Evolutionary conservation across 2,888 invertebrate species (phyloP), one percentile per base, ranked within the genome.

Genomic region (Patella depressa): DNA sequence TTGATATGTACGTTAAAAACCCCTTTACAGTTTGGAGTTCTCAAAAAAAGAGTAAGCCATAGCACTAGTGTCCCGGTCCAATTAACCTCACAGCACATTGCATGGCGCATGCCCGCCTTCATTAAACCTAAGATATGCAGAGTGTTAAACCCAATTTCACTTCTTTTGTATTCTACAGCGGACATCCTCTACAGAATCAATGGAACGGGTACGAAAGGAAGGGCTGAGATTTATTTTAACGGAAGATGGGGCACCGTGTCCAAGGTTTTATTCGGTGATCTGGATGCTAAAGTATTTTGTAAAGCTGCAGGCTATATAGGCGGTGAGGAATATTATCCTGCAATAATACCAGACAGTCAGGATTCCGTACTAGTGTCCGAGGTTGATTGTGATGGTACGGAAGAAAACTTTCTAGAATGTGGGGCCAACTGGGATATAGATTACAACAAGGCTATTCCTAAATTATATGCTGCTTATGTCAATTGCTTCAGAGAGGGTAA

Each of bases 351-450:
- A 11, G 78, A 79, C 2, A 76, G 79, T 2, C 53, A 73, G 2
- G 84, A 83, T 2, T 53, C 73, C 3, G 83, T 94, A 85, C 93
- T 94, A 89, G 94, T 95, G 92, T 95, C 95, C 85, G 94, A 95
- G 83, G 91, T 96, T 0, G 92, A 93, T 59, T 96, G 96, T 87
- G 87, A 91, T 0, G 95, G 95, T 17, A 94, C 94, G 81, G 96
- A 96, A 90, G 93, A 93, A 0, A 93, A 94, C 0, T 87, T 96
- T 1, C 92, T 93, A 77, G 93, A 95, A 80, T 96, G 96, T 86
- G 81, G 81, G 12, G 85, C 85, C 11, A 80, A 84, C 0, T 88
- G 85, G 86, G 82, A 84, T 75, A 73, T 76, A 0, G 76, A 78
- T 9, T 77, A 80, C 17, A 80, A 82, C 54, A 80, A 80, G 17